These are phyloP conservation scores for Nebria ingens DNA, from an alignment of 1,140 invertebrate genomes.

Conservation along the genomic window DNA sequence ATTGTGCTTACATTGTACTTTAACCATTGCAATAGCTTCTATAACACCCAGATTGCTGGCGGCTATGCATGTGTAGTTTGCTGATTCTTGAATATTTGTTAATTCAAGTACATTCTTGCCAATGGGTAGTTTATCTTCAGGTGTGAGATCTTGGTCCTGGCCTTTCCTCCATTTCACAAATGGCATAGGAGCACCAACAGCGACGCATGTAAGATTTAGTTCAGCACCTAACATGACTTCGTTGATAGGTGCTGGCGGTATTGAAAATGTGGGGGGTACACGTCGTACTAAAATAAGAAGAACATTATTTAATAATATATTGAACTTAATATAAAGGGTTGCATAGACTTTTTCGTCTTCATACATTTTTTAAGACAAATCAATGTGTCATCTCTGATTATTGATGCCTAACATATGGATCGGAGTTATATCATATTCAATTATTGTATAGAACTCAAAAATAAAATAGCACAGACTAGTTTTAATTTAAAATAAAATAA, in stretches of 20 bases:
- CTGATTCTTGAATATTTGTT: slow-evolving; percentile 78
- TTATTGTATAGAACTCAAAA: no score
- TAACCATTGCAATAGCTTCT: slow-evolving; percentile 74
- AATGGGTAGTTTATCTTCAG: slow-evolving; percentile 74
- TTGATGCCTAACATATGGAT: no score
- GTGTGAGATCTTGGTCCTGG: slow-evolving; percentile 65
- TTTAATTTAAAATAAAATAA: no score
- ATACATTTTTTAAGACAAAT: no score
- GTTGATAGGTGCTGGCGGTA: slow-evolving; percentile 67
- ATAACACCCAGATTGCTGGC: slow-evolving; percentile 89
- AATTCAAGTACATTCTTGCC: slow-evolving; percentile 79
- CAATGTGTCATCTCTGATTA: no score
- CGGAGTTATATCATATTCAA: no score
- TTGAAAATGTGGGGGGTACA: slow-evolving; percentile 89
- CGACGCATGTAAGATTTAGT: slow-evolving; percentile 91
- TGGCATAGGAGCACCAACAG: slow-evolving; percentile 95
- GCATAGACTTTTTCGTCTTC: no score
- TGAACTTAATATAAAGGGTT: neutral
- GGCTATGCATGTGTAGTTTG: slow-evolving; percentile 95
- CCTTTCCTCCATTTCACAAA: slow-evolving; percentile 92
- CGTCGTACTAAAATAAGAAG: slow-evolving; percentile 63
- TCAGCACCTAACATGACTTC: slow-evolving; percentile 85
- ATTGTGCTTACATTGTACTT: slow-evolving; percentile 92
- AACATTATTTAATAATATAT: slow-evolving; percentile 13
- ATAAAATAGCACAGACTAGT: no score